phyloP scores from a whole-genome alignment of 2,888 invertebrate genomes.

The Melieria crassipennis region DNA sequence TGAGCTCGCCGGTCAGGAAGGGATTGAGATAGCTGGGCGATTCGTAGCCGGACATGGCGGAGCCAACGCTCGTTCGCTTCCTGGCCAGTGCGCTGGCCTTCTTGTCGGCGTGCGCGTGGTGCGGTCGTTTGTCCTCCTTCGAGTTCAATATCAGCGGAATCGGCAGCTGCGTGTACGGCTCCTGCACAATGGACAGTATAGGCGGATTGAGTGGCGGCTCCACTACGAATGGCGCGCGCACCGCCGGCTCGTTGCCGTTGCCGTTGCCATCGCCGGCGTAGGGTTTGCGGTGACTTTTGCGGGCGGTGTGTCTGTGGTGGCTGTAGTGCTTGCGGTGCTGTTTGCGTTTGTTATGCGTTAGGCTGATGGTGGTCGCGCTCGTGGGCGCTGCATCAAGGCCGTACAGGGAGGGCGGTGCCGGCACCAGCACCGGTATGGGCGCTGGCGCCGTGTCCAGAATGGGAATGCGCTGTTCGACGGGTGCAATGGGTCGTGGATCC shows the following conservation, averaged over 20 bases:
- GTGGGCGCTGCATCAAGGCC: slow-evolving; percentile 40
- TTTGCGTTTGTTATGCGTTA: slow-evolving; percentile 51
- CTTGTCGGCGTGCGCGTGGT: slow-evolving; percentile 50
- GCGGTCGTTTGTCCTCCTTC: slow-evolving; percentile 57
- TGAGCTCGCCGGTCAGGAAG: slow-evolving; percentile 59
- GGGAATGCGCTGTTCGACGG: slow-evolving; percentile 45
- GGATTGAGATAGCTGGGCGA: slow-evolving; percentile 59
- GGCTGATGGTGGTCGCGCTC: slow-evolving; percentile 28
- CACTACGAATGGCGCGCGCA: slow-evolving; percentile 39
- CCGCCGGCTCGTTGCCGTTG: slow-evolving; percentile 6
- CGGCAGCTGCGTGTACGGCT: slow-evolving; percentile 58
- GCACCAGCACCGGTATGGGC: slow-evolving; percentile 17
- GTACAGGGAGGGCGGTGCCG: neutral
- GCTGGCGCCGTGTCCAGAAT: slow-evolving; percentile 48
- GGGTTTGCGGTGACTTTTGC: slow-evolving; percentile 42
- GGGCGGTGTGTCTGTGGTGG: slow-evolving; percentile 51
- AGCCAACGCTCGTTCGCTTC: slow-evolving; percentile 52
- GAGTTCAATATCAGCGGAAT: slow-evolving; percentile 59
- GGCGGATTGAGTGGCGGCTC: slow-evolving; percentile 53
- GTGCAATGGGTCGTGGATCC: slow-evolving; percentile 42
- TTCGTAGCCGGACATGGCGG: slow-evolving; percentile 53
- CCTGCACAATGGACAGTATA: slow-evolving; percentile 49
- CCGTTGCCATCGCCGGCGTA: neutral
- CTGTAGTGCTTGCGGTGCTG: slow-evolving; percentile 57
- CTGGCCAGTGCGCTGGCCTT: slow-evolving; percentile 47